These are phyloP conservation scores for Strigamia maritima DNA, from an alignment of 2,888 invertebrate species.

Conservation along the genomic window DNA sequence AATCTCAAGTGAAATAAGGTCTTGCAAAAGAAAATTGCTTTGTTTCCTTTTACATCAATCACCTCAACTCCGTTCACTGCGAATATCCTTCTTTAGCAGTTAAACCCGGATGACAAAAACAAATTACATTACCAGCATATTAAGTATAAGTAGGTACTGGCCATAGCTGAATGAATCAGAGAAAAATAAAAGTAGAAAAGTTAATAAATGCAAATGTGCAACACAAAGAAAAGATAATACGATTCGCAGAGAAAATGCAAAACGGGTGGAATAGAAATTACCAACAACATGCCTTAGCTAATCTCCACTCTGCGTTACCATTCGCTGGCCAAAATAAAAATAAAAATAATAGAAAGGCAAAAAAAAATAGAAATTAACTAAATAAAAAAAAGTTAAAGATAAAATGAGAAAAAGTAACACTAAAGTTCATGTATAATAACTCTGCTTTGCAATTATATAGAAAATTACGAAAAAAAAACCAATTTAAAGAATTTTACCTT, in stretches of 20 bases:
- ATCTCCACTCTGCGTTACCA: background rate
- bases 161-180: background rate
- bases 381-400: no score
- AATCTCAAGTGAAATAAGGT: slow-evolving; percentile 22
- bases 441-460: slow-evolving; percentile 18
- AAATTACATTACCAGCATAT: slow-evolving; percentile 26
- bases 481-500: slow-evolving; percentile 7
- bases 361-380: background rate
- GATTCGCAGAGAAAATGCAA: slow-evolving; percentile 25
- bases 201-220: slow-evolving; percentile 34
- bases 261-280: slow-evolving; percentile 17
- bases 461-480: background rate
- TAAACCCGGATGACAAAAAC: background rate
- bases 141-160: background rate
- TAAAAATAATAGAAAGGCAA: background rate
- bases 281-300: slow-evolving; percentile 5
- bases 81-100: background rate
- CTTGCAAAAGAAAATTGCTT: slow-evolving; percentile 28
- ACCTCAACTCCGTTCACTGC: slow-evolving; percentile 6
- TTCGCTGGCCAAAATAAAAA: background rate
- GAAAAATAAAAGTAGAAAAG: background rate
- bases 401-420: background rate
- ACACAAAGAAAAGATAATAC: slow-evolving; percentile 24
- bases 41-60: slow-evolving; percentile 32
- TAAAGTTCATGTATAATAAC: background rate